Base-by-base conservation (phyloP, 1,140 invertebrate genomes). In the Elysia chlorotica region DNA sequence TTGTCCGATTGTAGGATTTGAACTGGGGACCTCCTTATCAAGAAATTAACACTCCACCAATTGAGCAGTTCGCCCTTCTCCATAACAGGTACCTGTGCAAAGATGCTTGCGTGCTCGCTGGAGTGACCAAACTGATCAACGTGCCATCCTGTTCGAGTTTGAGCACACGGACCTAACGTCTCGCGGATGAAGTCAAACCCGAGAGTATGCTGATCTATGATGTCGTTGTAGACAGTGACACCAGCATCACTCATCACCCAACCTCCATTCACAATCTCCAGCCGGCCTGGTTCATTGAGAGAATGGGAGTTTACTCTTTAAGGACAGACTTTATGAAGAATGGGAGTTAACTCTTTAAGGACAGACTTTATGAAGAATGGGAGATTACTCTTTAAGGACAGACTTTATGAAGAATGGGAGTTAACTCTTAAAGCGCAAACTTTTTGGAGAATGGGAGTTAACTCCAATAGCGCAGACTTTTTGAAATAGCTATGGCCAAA, bases 241-340 rank as follows among this genome's bases (percentile, higher is more conserved):
- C 95, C 96, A 82, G 98, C 96, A 83, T 99, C 97, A 85, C 98
- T 96, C 95, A 97, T 96, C 73, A 91, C 92, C 94, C 94, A 96
- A 0, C 92, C 95, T 77, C 89, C 95, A 5, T 82, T 83, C 56
- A 90, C 93, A 69, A 99, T 94, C 88, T 98, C 94, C 23, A 99
- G 87, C 74, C 93, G 91, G 0, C 85, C 84, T 83, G 63, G 10
- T 10, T n/a, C n/a, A n/a, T n/a, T n/a, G n/a, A n/a, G n/a, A n/a
- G 28, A 35, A 70, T 19, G 31, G 31, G 38, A 1, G 10, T 48
- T 48, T 48, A n/a, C n/a, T 48, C n/a, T 48, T n/a, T 14, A 48
- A 14, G n/a, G 10, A 48, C 10, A 48, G n/a, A 10, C n/a, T 10
- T 48, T 48, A 21, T 10, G 17, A 21, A 59, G 17, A 17, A 21